Evolutionary conservation across 2,888 invertebrate species (phyloP).

Genomic region (Morpho achilles): DNA sequence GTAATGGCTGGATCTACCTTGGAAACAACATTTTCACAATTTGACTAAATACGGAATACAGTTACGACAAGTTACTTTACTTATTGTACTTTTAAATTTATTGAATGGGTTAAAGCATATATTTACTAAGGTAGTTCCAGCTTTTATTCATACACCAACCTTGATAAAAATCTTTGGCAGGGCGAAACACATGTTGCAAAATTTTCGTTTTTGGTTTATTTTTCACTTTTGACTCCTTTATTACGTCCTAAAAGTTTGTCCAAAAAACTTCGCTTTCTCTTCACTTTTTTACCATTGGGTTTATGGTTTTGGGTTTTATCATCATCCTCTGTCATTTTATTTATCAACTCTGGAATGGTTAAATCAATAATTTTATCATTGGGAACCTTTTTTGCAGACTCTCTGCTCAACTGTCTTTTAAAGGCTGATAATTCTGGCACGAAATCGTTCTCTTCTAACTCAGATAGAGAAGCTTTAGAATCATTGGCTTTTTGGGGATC

Average conservation of each 20-base stretch:
- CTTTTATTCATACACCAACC: constrained; percentile 8
- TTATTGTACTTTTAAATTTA: neutral
- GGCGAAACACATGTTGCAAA: constrained; percentile 36
- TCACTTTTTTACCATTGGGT: constrained; percentile 58
- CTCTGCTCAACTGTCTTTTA: constrained; percentile 53
- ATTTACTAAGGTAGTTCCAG: constrained; percentile 1
- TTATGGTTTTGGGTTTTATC: constrained; percentile 53
- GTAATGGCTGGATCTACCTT: constrained; percentile 36
- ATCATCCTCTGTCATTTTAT: constrained; percentile 62
- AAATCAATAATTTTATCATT: constrained; percentile 52
- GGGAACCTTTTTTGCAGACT: constrained; percentile 45
- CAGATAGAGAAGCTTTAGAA: constrained; percentile 52
- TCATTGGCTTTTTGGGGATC: constrained; percentile 36
- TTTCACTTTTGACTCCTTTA: constrained; percentile 43
- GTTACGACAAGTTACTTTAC: neutral
- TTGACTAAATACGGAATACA: too few relatives aligned
- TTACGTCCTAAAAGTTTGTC: constrained; percentile 71
- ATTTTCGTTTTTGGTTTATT: constrained; percentile 43
- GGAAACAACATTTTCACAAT: constrained; percentile 33
- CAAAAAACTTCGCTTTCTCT: constrained; percentile 70
- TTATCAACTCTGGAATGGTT: constrained; percentile 62
- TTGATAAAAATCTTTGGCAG: constrained; percentile 63
- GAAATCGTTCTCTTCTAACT: constrained; percentile 60
- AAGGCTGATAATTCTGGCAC: constrained; percentile 60
- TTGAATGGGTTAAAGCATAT: neutral